Conservation (phyloP, 2,113 vertebrate genomes). For the Corvus moneduloides region DNA sequence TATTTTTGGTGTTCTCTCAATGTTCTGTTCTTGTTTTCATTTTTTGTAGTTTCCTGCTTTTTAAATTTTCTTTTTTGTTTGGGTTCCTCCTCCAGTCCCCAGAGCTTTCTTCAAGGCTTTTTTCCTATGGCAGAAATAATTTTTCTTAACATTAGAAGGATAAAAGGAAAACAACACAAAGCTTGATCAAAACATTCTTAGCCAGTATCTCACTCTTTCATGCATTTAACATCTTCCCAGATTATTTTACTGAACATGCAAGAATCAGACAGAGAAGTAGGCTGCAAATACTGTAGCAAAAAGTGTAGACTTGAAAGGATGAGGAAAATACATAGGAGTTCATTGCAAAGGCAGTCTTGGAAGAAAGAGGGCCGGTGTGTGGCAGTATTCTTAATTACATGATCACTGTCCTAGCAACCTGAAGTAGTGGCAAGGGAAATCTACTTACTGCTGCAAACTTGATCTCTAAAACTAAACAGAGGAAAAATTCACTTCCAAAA, state of each 20-base stretch:
- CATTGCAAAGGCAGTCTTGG: neutral
- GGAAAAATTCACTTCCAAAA: neutral
- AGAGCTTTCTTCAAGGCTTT: neutral
- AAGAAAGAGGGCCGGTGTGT: neutral
- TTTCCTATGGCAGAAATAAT: neutral
- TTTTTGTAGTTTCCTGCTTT: neutral
- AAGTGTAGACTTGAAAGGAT: neutral
- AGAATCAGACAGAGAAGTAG: neutral
- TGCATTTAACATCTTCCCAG: neutral
- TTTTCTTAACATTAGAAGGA: neutral
- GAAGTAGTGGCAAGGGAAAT: neutral
- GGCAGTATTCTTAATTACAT: neutral
- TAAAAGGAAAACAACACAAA: neutral
- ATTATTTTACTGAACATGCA: neutral
- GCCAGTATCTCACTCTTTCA: neutral
- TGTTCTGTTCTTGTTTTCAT: neutral
- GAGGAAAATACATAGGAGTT: neutral
- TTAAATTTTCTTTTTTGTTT: rapidly evolving
- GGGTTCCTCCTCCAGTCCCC: neutral
- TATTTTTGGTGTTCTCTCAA: neutral
- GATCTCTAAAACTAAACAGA: neutral
- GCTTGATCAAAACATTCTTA: neutral
- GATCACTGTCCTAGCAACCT: neutral
- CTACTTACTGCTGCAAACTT: neutral
- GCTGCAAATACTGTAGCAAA: neutral